Evolutionary conservation across 2,113 vertebrate genomes (phyloP), one percentile per base, ranked within the genome.

Genomic region (Ramphastos sulfuratus): DNA sequence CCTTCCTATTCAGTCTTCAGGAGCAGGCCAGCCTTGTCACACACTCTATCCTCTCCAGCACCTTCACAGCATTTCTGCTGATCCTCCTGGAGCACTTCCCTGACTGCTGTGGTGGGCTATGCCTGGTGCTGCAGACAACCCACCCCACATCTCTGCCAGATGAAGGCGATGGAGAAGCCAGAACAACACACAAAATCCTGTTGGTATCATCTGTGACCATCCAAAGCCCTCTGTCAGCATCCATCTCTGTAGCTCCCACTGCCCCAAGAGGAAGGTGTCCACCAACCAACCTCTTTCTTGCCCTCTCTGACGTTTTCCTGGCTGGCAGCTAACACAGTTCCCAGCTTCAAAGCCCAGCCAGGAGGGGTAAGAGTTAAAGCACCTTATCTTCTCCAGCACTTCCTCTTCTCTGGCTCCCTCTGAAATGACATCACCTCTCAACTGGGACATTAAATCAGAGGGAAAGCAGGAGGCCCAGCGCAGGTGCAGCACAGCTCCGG

Each of bases 361-460:
- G 91, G 35, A 89, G 21, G 23, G 12, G 39, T 66, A 84, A 84
- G 82, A 72, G 91, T 90, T 96, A 94, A 95, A 90, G 67, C 59
- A 91, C 65, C 93, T 93, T 90, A 95, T 96, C 93, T 94, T 77
- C 87, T 84, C 67, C 31, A 94, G 80, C 66, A 91, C 70, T 94
- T 95, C 97, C 96, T 97, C 92, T 95, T 75, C 93, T 92, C 97
- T 96, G 86, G 88, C 95, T 97, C 96, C 92, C 96, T 98, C 97
- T 39, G 71, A 98, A 97, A 98, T 99, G 98, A 99, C 98, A 98
- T 99, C 98, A 99, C 98, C 97, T 96, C 98, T 98, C 98, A 98
- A 98, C 66, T 95, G 96, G 98, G 97, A 97, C 96, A 98, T 98
- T 98, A 98, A 98, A 98, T 98, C 98, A 99, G 90, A 87, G 96